phyloP scores from a whole-genome alignment of 2,113 vertebrate species.

The Lophotis ruficrista region DNA sequence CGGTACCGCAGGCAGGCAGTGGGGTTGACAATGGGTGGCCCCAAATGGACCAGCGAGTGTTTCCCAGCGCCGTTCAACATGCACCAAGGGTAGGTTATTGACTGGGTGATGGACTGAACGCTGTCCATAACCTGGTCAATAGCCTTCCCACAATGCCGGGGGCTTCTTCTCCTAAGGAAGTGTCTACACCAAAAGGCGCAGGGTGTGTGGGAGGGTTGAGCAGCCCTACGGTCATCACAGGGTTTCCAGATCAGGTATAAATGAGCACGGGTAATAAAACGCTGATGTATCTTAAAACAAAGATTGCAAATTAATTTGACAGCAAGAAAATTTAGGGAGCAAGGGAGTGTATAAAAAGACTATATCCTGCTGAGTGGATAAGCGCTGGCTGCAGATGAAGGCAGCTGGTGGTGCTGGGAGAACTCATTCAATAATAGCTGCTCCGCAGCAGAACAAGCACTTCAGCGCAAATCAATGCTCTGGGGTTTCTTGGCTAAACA shows the following conservation, averaged over 20 bases:
- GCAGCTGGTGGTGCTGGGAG: background rate
- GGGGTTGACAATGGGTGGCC: background rate
- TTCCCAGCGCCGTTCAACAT: accelerated
- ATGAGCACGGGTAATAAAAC: background rate
- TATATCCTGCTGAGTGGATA: background rate
- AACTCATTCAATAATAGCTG: constrained; percentile 4
- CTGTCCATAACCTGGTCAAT: too few species aligned
- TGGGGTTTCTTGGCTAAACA: background rate
- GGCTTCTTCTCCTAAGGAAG: background rate
- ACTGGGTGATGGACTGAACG: background rate
- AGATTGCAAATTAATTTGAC: constrained; percentile 9
- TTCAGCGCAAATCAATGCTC: background rate
- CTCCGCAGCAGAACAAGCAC: background rate
- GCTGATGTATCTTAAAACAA: background rate
- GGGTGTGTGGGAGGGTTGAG: background rate
- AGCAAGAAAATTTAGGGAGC: background rate
- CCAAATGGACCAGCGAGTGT: background rate
- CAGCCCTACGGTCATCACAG: background rate
- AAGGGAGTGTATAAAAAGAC: background rate
- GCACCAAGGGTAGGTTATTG: background rate
- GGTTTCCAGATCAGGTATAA: background rate
- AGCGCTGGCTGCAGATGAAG: background rate
- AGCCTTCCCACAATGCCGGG: background rate
- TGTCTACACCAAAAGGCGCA: background rate
- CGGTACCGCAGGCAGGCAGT: background rate